Conservation (phyloP, 2,888 invertebrate genomes). For the Agriopis leucophaearia region DNA sequence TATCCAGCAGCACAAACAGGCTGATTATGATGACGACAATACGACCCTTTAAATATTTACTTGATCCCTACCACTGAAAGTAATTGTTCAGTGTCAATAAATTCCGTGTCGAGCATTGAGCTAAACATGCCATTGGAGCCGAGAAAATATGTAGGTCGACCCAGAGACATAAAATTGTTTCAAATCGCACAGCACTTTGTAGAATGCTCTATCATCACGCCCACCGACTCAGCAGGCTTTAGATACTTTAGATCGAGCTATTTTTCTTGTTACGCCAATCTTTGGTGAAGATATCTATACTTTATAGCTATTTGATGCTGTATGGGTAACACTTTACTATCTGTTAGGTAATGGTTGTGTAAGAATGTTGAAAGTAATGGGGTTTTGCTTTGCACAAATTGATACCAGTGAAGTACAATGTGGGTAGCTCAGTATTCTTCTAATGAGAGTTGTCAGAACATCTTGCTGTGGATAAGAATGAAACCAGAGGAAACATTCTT, state of each 20-base stretch:
- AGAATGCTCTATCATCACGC: constrained; percentile 28
- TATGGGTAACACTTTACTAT: constrained; percentile 11
- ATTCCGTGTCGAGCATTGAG: background rate
- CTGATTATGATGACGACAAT: too few species aligned
- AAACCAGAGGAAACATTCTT: too few species aligned
- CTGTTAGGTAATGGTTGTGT: constrained; percentile 14
- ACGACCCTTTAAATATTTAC: too few species aligned
- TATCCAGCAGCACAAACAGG: too few species aligned
- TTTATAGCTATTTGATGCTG: constrained; percentile 17
- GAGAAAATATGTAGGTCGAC: constrained; percentile 20
- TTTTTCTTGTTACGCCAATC: constrained; percentile 34
- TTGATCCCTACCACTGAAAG: background rate
- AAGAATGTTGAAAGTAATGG: constrained; percentile 10
- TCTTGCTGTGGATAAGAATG: too few species aligned
- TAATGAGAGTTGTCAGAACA: too few species aligned
- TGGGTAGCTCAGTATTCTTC: background rate
- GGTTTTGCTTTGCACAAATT: constrained; percentile 11
- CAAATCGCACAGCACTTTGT: constrained; percentile 22
- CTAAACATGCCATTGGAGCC: too few species aligned
- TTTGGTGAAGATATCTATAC: constrained; percentile 30
- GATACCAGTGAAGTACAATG: background rate
- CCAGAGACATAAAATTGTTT: constrained; percentile 19
- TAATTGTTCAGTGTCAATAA: background rate
- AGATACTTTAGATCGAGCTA: constrained; percentile 19
- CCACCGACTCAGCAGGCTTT: constrained; percentile 24